Evolutionary conservation across 2,797 vertebrate genomes (phyloP).

Genomic region (Propithecus deckenii): DNA sequence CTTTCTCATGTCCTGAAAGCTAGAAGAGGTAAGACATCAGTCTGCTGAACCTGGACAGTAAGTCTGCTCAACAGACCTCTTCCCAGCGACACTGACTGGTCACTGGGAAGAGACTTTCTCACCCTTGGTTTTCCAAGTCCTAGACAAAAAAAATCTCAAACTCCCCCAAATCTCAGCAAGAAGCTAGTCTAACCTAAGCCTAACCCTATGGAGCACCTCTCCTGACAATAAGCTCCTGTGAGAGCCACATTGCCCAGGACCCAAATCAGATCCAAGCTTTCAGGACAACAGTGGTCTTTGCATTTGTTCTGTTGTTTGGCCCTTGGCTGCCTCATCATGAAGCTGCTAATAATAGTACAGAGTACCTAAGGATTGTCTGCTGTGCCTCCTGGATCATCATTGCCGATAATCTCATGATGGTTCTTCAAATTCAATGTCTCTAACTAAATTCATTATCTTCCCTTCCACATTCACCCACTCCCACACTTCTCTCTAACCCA

Average conservation of each 20-base stretch:
- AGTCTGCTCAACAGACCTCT: not conserved
- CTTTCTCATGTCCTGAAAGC: not conserved
- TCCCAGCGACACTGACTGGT: not conserved
- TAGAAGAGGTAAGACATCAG: not conserved
- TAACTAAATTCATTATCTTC: not conserved
- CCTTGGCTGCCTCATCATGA: not conserved
- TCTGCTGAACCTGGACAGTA: not conserved
- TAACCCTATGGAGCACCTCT: not conserved
- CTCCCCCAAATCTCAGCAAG: not conserved
- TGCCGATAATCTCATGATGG: not conserved
- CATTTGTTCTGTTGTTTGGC: not conserved
- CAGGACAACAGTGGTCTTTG: not conserved
- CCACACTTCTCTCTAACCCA: not conserved
- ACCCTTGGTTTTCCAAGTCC: not conserved
- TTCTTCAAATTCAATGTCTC: conserved; percentile 10
- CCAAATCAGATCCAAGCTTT: not conserved
- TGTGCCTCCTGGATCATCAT: not conserved
- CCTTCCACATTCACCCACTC: not conserved
- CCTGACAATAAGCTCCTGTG: not conserved
- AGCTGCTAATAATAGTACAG: not conserved
- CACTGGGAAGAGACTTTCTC: not conserved
- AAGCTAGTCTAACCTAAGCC: not conserved
- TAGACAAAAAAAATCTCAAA: not conserved
- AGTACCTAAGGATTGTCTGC: not conserved
- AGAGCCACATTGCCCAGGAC: not conserved